Evolutionary conservation across 2,113 vertebrate species (phyloP).

Genomic region (Sciurus niger): DNA sequence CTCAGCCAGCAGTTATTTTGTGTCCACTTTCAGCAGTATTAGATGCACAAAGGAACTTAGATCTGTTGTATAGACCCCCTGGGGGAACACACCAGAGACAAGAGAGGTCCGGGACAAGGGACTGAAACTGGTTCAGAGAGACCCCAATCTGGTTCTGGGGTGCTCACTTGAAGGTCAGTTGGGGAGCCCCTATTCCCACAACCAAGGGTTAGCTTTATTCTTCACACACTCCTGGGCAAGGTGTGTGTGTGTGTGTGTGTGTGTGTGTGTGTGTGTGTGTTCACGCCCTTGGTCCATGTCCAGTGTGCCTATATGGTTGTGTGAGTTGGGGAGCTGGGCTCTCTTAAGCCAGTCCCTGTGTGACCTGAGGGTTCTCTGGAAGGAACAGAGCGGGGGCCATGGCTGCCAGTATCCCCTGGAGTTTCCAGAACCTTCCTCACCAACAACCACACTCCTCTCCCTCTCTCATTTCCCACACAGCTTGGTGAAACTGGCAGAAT

Average conservation of each 20-base stretch:
- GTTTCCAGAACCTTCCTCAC: background rate
- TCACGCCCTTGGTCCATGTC: background rate
- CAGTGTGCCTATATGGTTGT: background rate
- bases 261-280: too few species aligned
- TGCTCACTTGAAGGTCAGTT: background rate
- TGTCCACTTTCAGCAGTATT: background rate
- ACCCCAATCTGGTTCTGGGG: background rate
- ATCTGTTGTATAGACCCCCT: background rate
- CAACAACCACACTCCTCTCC: background rate
- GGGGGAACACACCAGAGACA: background rate
- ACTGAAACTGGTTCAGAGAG: background rate
- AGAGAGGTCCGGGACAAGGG: background rate
- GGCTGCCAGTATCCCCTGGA: background rate
- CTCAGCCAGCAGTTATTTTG: background rate
- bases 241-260: too few species aligned
- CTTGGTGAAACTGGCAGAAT: background rate
- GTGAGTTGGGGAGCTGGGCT: conserved; percentile 33
- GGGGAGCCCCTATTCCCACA: too few species aligned
- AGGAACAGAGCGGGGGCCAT: background rate
- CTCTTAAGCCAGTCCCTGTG: background rate
- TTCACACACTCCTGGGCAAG: background rate
- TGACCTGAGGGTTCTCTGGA: background rate
- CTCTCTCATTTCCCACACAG: background rate
- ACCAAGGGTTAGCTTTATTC: background rate
- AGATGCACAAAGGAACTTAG: background rate